phyloP scores from a whole-genome alignment of 2,888 invertebrate species.

The Callyntrura sp. region DNA sequence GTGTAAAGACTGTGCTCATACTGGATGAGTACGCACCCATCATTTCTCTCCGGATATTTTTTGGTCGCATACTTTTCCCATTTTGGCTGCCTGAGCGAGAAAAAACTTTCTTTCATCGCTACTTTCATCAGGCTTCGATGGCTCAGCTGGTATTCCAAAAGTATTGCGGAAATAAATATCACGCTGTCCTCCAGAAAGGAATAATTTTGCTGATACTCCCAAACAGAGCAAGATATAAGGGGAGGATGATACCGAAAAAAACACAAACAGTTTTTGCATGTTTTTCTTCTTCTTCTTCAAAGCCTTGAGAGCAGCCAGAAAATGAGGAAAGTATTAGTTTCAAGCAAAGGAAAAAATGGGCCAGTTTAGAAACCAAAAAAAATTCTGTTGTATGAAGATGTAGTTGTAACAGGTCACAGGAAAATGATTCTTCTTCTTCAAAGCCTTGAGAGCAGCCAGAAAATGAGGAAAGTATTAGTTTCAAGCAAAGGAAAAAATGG shows the following conservation, averaged over 20 bases:
- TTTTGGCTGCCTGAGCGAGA: too few species aligned
- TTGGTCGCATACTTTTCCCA: too few species aligned
- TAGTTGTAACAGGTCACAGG: not conserved
- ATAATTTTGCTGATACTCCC: too few species aligned
- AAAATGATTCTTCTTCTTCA: not conserved
- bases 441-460: not conserved
- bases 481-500: not conserved
- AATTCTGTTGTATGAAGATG: not conserved
- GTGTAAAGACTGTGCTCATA: too few species aligned
- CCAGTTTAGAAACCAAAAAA: not conserved
- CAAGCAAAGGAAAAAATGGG: not conserved
- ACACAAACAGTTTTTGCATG: not conserved
- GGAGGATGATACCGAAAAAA: not conserved
- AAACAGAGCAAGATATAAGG: too few species aligned
- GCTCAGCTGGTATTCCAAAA: too few species aligned
- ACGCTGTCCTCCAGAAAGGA: too few species aligned
- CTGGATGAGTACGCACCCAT: too few species aligned
- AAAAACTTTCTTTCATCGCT: too few species aligned
- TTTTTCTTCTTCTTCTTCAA: not conserved
- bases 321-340: not conserved
- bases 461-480: not conserved
- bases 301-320: not conserved
- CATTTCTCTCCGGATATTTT: too few species aligned
- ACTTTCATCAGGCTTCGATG: too few species aligned
- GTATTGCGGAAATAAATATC: too few species aligned